A percentile compares a stretch with the other conserved stretches of the same genome.
Evolutionary conservation across 2,888 invertebrate genomes (phyloP).

Genomic region (Sminthurides aquaticus): DNA sequence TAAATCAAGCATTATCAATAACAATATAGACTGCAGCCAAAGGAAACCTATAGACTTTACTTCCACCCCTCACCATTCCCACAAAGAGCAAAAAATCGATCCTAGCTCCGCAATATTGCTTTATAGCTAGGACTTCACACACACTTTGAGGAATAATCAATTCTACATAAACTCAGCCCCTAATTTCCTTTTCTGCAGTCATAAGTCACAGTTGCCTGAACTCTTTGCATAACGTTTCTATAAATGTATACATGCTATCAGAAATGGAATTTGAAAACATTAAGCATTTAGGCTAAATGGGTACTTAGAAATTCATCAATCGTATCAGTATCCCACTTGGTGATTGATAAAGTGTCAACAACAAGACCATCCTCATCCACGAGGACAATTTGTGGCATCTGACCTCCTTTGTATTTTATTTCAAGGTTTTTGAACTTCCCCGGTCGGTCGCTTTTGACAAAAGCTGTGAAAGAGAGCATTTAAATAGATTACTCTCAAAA

Average conservation of each 20-base stretch:
- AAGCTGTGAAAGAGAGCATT: too few relatives aligned
- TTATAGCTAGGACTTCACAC: neutral
- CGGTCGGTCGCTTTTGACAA: conserved; percentile 87
- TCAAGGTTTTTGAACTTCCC: conserved; percentile 82
- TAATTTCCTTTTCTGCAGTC: too few relatives aligned
- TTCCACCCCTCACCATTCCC: neutral
- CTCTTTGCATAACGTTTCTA: too few relatives aligned
- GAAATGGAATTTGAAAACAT: neutral
- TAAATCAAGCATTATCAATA: neutral
- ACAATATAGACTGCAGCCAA: too few relatives aligned
- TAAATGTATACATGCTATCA: neutral
- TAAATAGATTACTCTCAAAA: too few relatives aligned
- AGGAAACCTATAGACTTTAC: too few relatives aligned
- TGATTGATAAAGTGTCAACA: conserved; percentile 64
- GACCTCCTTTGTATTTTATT: conserved; percentile 84
- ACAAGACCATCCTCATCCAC: conserved; percentile 25
- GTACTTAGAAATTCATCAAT: conserved; percentile 92
- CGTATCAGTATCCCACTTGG: conserved; percentile 97
- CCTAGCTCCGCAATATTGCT: neutral
- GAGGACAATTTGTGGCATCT: conserved; percentile 88
- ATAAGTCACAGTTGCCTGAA: too few relatives aligned
- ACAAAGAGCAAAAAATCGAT: neutral
- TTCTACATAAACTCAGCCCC: too few relatives aligned
- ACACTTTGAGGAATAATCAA: neutral
- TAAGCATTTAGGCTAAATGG: conserved; percentile 50